A percentile compares a stretch with the other conserved stretches of the same genome.
These are phyloP conservation scores for Stegastes partitus DNA, from an alignment of 2,113 vertebrate genomes.

Conservation along the genomic window DNA sequence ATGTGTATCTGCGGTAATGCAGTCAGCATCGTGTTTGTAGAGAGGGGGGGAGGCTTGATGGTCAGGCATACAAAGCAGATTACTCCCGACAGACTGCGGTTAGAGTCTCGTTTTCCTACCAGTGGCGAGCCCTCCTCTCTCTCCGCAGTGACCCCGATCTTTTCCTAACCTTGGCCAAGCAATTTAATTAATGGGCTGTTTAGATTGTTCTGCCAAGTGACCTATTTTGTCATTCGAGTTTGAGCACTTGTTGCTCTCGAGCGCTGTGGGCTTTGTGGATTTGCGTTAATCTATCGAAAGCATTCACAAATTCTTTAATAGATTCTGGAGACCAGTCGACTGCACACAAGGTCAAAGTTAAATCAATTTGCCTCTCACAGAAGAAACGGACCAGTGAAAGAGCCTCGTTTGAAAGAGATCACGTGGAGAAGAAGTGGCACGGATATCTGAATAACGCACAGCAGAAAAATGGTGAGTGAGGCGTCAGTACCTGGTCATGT, in stretches of 20 bases:
- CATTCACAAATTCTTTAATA: no score
- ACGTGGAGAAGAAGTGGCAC: no score
- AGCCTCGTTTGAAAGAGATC: no score
- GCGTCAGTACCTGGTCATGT: no score
- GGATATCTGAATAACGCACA: no score
- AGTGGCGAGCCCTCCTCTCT: not conserved
- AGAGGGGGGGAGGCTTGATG: not conserved
- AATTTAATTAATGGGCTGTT: not conserved
- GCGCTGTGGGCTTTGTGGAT: not conserved
- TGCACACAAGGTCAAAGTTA: not conserved
- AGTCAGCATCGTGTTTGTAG: not conserved
- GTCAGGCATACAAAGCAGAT: conserved; percentile 11
- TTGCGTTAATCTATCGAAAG: not conserved
- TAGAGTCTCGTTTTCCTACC: not conserved
- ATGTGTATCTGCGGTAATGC: not conserved
- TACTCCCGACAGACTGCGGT: not conserved
- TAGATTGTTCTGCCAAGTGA: not conserved
- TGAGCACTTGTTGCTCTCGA: not conserved
- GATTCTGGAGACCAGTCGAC: not conserved
- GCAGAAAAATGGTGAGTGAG: no score
- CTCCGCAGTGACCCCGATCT: not conserved
- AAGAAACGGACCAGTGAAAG: no score
- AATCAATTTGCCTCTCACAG: no score
- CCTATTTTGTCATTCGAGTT: not conserved
- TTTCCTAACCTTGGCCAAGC: conserved; percentile 1